Evolutionary conservation across 2,113 vertebrate genomes (phyloP).

Genomic region (Pollimyrus isidori): DNA sequence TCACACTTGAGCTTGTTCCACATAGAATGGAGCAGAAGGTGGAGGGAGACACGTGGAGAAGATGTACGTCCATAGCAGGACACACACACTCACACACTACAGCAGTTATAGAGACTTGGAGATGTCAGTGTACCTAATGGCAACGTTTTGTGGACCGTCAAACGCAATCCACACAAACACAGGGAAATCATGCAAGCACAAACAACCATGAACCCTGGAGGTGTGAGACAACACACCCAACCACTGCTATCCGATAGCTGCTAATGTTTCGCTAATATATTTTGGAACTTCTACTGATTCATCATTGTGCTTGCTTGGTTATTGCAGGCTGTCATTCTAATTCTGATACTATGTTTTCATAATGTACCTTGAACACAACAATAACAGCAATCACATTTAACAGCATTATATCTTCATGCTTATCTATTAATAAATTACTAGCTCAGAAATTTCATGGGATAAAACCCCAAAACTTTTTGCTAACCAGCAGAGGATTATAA

Average conservation of each 20-base stretch:
- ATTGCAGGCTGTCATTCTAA: neutral
- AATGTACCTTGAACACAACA: constrained; percentile 11
- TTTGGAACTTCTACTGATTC: neutral
- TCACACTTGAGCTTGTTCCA: neutral
- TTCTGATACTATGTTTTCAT: neutral
- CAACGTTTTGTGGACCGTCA: neutral
- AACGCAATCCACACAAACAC: neutral
- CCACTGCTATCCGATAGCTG: neutral
- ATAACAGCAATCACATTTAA: neutral
- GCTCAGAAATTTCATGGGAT: constrained; percentile 21
- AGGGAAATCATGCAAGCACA: neutral
- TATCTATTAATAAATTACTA: constrained; percentile 47
- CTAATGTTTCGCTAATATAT: neutral
- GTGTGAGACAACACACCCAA: neutral
- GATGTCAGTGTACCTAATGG: neutral
- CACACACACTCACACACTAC: neutral
- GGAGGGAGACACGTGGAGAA: neutral
- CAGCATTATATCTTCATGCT: constrained; percentile 40
- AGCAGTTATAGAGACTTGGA: neutral
- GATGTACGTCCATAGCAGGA: neutral
- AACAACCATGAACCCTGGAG: neutral
- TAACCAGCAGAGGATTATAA: neutral
- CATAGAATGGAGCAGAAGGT: neutral
- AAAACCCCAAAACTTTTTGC: constrained; percentile 17
- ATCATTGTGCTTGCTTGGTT: neutral